These are phyloP conservation scores for Gryon sp. DNA, from an alignment of 1,140 invertebrate genomes.

Conservation along the genomic window DNA sequence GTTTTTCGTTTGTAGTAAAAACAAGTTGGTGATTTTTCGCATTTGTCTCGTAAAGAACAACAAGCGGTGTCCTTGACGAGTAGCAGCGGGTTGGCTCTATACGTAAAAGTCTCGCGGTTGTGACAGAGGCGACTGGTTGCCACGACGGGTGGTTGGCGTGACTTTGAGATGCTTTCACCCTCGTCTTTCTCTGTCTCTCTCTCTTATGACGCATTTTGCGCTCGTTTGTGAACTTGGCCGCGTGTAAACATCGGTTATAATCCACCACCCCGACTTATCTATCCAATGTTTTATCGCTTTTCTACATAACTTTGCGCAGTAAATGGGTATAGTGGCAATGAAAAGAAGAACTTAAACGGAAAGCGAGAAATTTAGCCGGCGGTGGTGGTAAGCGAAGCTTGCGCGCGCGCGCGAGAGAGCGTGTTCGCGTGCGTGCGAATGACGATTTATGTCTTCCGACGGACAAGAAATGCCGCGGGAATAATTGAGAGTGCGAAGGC, in stretches of 20 bases:
- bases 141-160: constrained; percentile 46
- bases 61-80: constrained; percentile 36
- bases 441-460: constrained; percentile 50
- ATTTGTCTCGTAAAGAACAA: constrained; percentile 14
- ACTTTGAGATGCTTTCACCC: constrained; percentile 1
- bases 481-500: constrained; percentile 46
- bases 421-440: constrained; percentile 35
- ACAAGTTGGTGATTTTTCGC: constrained; percentile 14
- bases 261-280: too few species aligned
- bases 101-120: constrained; percentile 41
- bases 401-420: constrained; percentile 9
- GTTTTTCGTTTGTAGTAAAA: constrained; percentile 1
- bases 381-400: constrained; percentile 24
- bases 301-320: constrained; percentile 10
- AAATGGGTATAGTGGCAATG: constrained; percentile 26
- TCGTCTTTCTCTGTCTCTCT: too few species aligned
- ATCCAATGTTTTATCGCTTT: constrained; percentile 31
- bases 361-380: constrained; percentile 40
- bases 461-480: constrained; percentile 34
- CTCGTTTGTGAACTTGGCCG: too few species aligned
- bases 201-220: too few species aligned
- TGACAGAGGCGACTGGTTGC: constrained; percentile 41
- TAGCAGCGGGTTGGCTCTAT: constrained; percentile 44
- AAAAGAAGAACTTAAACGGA: constrained; percentile 27
- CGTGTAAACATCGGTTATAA: too few species aligned